Base-by-base conservation (phyloP, 92 coral and sea anemone species). In the Epizoanthus stellaris region DNA sequence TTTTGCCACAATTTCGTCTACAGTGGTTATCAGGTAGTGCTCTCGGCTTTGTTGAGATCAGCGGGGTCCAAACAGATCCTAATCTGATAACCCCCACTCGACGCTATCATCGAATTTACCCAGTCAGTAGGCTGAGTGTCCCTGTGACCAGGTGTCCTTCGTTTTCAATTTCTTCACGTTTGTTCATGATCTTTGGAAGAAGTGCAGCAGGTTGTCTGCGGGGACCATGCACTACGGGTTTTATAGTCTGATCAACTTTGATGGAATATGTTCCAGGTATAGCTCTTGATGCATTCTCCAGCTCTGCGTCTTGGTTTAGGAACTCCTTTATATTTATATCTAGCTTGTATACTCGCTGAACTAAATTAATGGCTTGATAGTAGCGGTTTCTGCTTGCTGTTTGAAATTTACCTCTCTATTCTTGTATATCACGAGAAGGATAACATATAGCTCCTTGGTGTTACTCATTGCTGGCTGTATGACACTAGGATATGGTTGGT, bases 161-260 rank as follows among this genome's bases (percentile, higher is more conserved):
- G 12, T 65, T 77, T 54, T 86, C 91, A 84, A 87, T 89, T 61
- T 85, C 81, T 73, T 86, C 58, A 2, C 77, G 85, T 60, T 84
- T 92, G 23, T 17, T 67, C 69, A n/a, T 75, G 42, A 82, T 86
- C 47, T 73, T 82, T n/a, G 90, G 81, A 38, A 86, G 71, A 79
- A 82, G 90, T 49, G 91, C 92, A 38, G 92, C 91, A 4, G 92
- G 86, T 79, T 85, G 87, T 69, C 90, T 87, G 3, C 92, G 67
- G 0, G 90, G 92, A 6, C 88, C 84, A 60, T 89, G 95, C 13
- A 87, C 91, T 5, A 86, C 82, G 0, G 86, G 93, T 42, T n/a
- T 75, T 57, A 60, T 79, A 7, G 79, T 90, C 30, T 77, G 75
- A 57, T 82, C 80, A 74, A 80, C 52, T 49, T 85, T 82, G 42